Conservation (phyloP, 2,888 invertebrate genomes). For the Athrips mouffetella region DNA sequence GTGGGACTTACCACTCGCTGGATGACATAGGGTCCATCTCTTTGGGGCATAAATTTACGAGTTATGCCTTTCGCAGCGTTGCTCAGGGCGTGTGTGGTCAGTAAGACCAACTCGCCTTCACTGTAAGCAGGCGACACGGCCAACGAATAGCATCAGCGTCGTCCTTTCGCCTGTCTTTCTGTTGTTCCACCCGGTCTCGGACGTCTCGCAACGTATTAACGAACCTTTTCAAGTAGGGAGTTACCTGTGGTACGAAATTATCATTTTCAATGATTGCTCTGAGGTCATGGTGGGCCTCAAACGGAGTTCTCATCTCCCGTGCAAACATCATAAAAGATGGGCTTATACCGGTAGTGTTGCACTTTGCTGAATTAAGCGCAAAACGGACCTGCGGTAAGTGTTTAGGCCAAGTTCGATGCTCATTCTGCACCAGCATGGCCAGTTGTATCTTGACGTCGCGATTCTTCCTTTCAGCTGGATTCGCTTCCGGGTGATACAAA, state of each 20-base stretch:
- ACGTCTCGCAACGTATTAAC: neutral
- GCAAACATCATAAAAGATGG: too few relatives aligned
- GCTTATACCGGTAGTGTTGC: too few relatives aligned
- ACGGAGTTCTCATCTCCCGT: neutral
- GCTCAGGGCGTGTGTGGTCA: neutral
- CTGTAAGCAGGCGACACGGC: neutral
- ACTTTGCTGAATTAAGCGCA: neutral
- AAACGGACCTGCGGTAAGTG: neutral
- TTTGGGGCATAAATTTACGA: neutral
- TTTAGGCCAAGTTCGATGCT: conserved; percentile 16
- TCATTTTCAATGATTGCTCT: neutral
- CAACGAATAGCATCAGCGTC: neutral
- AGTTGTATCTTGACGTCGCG: conserved; percentile 6
- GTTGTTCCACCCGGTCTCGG: neutral
- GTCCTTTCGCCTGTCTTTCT: neutral
- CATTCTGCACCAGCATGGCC: conserved; percentile 5
- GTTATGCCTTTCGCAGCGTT: neutral
- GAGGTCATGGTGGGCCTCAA: neutral
- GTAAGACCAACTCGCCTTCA: neutral
- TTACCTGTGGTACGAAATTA: neutral
- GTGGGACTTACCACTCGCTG: neutral
- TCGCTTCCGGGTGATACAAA: conserved; percentile 18
- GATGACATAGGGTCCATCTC: too few relatives aligned
- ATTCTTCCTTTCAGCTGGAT: conserved; percentile 18
- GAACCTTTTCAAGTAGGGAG: neutral